Evolutionary conservation across 2,113 vertebrate genomes (phyloP).

Genomic region (Platichthys flesus): DNA sequence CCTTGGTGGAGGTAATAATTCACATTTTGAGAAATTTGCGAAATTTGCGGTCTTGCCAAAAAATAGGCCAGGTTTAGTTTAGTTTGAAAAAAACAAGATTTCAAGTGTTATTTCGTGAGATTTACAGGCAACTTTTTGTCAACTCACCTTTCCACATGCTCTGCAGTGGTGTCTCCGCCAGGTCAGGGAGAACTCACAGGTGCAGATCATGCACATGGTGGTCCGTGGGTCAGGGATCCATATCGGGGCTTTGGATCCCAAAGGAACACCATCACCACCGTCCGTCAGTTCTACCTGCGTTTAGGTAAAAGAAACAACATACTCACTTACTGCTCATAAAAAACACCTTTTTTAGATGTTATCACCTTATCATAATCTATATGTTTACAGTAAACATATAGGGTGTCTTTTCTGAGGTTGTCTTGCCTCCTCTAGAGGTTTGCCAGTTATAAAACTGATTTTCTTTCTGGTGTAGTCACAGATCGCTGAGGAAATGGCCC

Average conservation of each 20-base stretch:
- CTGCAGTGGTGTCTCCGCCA: conserved; percentile 98
- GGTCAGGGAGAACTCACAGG: conserved; percentile 93
- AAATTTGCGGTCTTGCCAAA: too few relatives aligned
- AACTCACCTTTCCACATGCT: conserved; percentile 93
- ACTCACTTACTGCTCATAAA: neutral
- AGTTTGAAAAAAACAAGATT: neutral
- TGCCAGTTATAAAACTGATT: conserved; percentile 91
- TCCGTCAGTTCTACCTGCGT: conserved; percentile 81
- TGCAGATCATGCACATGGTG: conserved; percentile 99
- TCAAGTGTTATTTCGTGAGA: neutral
- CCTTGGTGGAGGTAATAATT: too few relatives aligned
- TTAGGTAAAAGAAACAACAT: neutral
- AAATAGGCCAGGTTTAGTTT: too few relatives aligned
- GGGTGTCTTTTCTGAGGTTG: neutral
- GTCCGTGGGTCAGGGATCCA: conserved; percentile 96
- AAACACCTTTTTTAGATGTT: neutral
- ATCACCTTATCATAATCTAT: neutral
- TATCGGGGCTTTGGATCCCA: conserved; percentile 96
- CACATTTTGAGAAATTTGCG: too few relatives aligned
- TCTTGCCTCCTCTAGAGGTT: conserved; percentile 85
- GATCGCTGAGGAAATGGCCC: conserved; percentile 92
- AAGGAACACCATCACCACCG: conserved; percentile 78
- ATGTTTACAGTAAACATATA: neutral
- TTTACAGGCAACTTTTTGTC: neutral
- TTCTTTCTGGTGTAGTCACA: conserved; percentile 92